A percentile compares a stretch with the other conserved stretches of the same genome.
Conservation (phyloP, 2,113 vertebrate species). For the Mormoops blainvillei region DNA sequence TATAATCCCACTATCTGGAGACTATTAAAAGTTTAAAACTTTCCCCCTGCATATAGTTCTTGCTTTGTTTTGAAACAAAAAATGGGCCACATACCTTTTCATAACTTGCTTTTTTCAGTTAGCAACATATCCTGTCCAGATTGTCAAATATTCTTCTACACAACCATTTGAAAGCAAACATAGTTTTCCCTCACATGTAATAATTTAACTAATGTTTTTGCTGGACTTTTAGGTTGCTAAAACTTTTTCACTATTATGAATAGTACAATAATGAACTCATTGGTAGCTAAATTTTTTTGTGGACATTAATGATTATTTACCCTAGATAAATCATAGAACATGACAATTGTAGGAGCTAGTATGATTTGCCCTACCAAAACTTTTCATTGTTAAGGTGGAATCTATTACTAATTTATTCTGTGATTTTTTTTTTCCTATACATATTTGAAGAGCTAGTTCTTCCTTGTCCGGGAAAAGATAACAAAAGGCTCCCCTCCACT, state of each 20-base stretch:
- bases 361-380: background rate
- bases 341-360: background rate
- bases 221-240: background rate
- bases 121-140: background rate
- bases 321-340: background rate
- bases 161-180: background rate
- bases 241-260: background rate
- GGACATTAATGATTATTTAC: background rate
- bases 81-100: background rate
- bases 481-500: background rate
- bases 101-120: background rate
- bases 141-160: background rate
- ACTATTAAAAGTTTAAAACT: background rate
- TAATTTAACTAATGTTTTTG: background rate
- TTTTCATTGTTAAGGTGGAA: background rate
- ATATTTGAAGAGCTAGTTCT: background rate
- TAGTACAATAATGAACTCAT: background rate
- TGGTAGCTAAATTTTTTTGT: background rate
- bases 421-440: background rate
- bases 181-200: background rate
- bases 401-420: conserved; percentile 5
- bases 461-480: background rate
- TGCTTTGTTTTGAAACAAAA: conserved; percentile 7
- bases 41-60: background rate
- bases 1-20: background rate